Evolutionary conservation across 2,888 invertebrate genomes (phyloP), one percentile per base, ranked within the genome.

Genomic region (Eilema caniola): DNA sequence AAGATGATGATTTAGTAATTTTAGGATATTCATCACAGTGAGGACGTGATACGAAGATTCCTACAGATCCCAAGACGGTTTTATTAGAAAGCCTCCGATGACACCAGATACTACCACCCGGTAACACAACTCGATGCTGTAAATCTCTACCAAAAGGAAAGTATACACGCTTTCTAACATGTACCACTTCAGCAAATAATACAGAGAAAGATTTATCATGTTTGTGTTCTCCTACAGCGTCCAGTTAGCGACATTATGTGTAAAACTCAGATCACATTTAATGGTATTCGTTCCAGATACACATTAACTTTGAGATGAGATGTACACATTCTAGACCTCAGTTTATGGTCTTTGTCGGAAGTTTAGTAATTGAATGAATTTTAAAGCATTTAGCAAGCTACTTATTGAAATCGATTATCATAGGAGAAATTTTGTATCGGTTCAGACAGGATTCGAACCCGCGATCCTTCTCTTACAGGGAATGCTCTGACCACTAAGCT

Each of bases 61-160:
- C n/a, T 53, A n/a, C 1, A 8, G 8, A 71, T 67, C 23, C 81
- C 76, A 76, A 77, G 70, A 80, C 83, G 85, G 85, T 87, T 88
- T 89, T 87, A 83, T 87, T 92, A 92, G 91, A 93, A 92, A 93
- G 92, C 86, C 83, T 72, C 78, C 81, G 83, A 87, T 82, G 89
- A 90, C 85, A 92, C 85, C 83, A 85, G 88, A 91, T 86, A 89
- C 89, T 83, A 78, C 20, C 47, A 53, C 53, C 81, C 70, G 76
- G 77, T 81, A 78, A 74, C 82, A 82, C 78, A 84, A 84, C 87
- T 88, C 84, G 81, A 88, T 80, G 81, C 84, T 86, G 85, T 88
- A 89, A 92, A 89, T 91, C 88, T 89, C 83, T 74, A 76, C 80
- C 78, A 81, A 89, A 84, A 87, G 87, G 88, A 90, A 91, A 89